These are phyloP conservation scores for Nomia melanderi DNA, from an alignment of 1,140 invertebrate species.

Conservation along the genomic window DNA sequence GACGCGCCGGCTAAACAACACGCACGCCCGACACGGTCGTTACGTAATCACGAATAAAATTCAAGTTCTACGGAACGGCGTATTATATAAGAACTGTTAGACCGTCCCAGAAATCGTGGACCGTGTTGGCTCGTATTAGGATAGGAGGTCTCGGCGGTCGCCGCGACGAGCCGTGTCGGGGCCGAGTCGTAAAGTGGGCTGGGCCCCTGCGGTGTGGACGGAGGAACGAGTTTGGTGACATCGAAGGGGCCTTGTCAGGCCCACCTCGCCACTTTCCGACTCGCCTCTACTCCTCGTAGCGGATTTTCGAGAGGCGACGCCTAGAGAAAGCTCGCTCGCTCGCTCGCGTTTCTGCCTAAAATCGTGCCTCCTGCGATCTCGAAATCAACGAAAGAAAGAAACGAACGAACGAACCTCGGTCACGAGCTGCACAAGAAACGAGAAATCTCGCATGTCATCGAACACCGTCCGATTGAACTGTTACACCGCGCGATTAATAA, in stretches of 20 bases:
- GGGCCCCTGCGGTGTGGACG: conserved; percentile 44
- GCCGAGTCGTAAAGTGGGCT: conserved; percentile 57
- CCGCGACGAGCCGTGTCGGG: conserved; percentile 26
- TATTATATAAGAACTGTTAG: conserved; percentile 57
- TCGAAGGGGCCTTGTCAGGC: conserved; percentile 53
- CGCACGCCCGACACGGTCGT: background rate
- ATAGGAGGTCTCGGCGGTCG: conserved; percentile 17
- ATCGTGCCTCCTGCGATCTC: conserved; percentile 11
- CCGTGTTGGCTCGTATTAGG: conserved; percentile 37
- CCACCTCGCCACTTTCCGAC: conserved; percentile 52
- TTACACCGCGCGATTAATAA: too few species aligned
- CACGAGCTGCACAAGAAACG: too few species aligned
- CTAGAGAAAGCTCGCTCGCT: conserved; percentile 55
- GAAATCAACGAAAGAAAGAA: conserved; percentile 13
- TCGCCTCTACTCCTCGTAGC: conserved; percentile 41
- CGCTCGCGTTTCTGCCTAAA: conserved; percentile 15
- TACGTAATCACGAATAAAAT: conserved; percentile 56
- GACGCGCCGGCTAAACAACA: background rate
- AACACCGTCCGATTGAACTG: too few species aligned
- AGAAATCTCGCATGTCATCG: too few species aligned
- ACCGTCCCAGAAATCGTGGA: conserved; percentile 48
- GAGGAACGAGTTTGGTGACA: conserved; percentile 66
- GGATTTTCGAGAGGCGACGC: conserved; percentile 39
- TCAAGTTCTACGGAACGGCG: conserved; percentile 41
- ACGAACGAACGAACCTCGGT: too few species aligned